Percentiles rank a stretch among this genome's conserved stretches.
Evolutionary conservation across 2,888 invertebrate genomes (phyloP).

Genomic region (Melinopterus prodromus): DNA sequence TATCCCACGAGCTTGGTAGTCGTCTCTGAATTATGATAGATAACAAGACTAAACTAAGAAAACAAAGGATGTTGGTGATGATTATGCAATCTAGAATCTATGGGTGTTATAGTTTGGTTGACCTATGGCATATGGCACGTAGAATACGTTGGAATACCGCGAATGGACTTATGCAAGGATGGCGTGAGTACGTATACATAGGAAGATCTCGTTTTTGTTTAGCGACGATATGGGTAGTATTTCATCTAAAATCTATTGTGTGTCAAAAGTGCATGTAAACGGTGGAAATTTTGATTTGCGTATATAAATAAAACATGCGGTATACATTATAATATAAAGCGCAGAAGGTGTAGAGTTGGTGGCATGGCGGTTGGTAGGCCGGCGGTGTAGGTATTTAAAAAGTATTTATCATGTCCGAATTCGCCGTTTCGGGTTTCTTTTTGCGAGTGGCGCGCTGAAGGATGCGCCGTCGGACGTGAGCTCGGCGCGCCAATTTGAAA

Average conservation of each 20-base stretch:
- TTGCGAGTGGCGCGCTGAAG: slow-evolving; percentile 22
- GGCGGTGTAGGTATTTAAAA: background rate
- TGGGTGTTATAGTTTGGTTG: too few relatives aligned
- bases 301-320: slow-evolving; percentile 24
- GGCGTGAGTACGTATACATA: background rate
- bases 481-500: slow-evolving; percentile 35
- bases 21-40: too few relatives aligned
- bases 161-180: too few relatives aligned
- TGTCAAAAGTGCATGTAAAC: slow-evolving; percentile 23
- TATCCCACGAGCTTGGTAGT: too few relatives aligned
- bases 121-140: too few relatives aligned
- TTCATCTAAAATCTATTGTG: slow-evolving; percentile 26
- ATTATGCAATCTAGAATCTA: too few relatives aligned
- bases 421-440: background rate
- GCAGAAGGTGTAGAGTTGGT: slow-evolving; percentile 7
- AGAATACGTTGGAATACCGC: too few relatives aligned
- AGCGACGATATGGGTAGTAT: slow-evolving; percentile 17
- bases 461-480: background rate
- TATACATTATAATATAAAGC: slow-evolving; percentile 25
- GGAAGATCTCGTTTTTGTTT: slow-evolving; percentile 16
- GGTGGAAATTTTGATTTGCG: slow-evolving; percentile 23
- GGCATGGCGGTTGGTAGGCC: background rate
- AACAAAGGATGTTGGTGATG: too few relatives aligned
- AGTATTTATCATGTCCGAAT: background rate
- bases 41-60: too few relatives aligned